Conservation (phyloP, 1,140 invertebrate species). For the Monochamus saltuarius region DNA sequence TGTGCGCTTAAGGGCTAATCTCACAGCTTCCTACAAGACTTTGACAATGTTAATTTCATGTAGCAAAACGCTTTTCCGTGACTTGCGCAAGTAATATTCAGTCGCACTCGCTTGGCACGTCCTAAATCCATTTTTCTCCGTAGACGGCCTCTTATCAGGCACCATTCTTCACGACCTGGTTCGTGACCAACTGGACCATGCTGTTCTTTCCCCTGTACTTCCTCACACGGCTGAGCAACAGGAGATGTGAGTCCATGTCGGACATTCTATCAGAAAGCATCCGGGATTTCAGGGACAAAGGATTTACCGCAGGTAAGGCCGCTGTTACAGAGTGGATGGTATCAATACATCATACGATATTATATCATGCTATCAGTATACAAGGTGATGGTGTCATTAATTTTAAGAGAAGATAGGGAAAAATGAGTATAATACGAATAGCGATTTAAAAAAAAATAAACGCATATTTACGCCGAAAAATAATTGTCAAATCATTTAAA, state of each 20-base stretch:
- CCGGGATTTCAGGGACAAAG: conserved; percentile 81
- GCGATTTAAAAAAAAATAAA: too few species aligned
- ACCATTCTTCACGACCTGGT: conserved; percentile 93
- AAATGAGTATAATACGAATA: too few species aligned
- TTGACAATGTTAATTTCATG: too few species aligned
- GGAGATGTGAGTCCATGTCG: conserved; percentile 71
- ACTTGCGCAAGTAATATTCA: neutral
- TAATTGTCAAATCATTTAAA: too few species aligned
- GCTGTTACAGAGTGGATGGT: neutral
- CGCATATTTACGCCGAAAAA: too few species aligned
- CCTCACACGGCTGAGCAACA: conserved; percentile 67
- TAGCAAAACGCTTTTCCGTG: neutral
- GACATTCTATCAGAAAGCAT: conserved; percentile 77
- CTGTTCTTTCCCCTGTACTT: conserved; percentile 90
- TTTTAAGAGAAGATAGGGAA: too few species aligned
- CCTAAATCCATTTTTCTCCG: conserved; percentile 43
- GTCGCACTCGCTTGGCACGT: neutral
- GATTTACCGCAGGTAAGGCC: conserved; percentile 75
- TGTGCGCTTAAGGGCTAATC: too few species aligned
- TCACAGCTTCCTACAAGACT: too few species aligned
- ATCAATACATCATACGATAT: neutral
- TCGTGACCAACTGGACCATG: conserved; percentile 89
- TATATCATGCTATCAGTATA: too few species aligned
- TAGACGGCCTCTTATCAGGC: conserved; percentile 74
- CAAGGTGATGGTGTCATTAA: too few species aligned